Base-by-base conservation (phyloP, 2,113 vertebrate species). In the Cricetomys ansorgei region DNA sequence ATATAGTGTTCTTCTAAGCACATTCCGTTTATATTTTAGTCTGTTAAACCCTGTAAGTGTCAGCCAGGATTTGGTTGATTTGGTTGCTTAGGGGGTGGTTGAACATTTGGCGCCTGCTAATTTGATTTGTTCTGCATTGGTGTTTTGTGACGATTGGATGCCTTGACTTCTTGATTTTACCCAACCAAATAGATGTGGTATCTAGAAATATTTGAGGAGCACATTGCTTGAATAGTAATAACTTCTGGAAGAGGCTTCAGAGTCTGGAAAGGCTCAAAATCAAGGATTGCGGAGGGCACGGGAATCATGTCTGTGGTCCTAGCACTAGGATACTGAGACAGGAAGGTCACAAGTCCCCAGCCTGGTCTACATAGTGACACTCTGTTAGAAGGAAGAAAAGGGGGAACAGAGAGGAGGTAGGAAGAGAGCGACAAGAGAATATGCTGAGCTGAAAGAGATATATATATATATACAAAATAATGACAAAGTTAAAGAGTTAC, bases 1-100 rank as follows among this genome's bases (percentile, higher is more conserved):
- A 81, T 96, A 73, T 86, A 62, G 29, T 90, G 10, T 93, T 97
- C 50, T 76, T 93, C 92, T 85, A 89, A 80, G 17, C 69, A 79
- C 34, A 85, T 96, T 16, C 59, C 77, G 2, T 80, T 92, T 86
- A 55, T 73, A 84, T 50, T 3, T 73, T 91, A 92, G 50, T 76
- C 45, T 84, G 29, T 65, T 88, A 72, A 94, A 9, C 27, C 50
- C 40, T 97, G 88, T 57, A 73, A 55, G 50, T 94, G 15, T 92
- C 57, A 70, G 0, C 21, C 40, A 29, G 50, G 34, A 92, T 65
- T 92, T 93, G 43, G 19, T 89, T 85, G 88, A 23, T 4, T 69
- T 69, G 64, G 27, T 89, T 94, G 57, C 12, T 64, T 94, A 40
- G 57, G 70, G 87, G 40, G 17, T 64, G 8, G 48, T 75, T 89